A percentile compares a stretch with the other conserved stretches of the same genome.
These are phyloP conservation scores for Cotesia typhae DNA, from an alignment of 1,140 invertebrate species.

Conservation along the genomic window DNA sequence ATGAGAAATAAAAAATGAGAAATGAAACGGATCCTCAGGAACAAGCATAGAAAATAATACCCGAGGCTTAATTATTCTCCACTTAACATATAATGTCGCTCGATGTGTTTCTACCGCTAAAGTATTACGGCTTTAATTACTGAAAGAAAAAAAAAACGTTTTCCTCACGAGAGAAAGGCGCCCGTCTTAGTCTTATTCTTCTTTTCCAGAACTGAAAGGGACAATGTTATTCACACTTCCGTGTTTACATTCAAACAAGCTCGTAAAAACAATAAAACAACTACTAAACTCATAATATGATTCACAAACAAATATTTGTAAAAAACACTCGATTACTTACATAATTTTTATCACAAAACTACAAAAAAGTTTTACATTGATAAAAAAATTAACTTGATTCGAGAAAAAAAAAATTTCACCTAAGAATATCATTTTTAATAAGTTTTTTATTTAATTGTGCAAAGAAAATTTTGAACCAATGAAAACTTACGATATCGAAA, in stretches of 20 bases:
- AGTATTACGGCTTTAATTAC: conserved; percentile 29
- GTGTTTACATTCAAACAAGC: not conserved
- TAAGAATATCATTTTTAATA: too few relatives aligned
- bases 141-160: conserved; percentile 28
- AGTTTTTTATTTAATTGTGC: too few relatives aligned
- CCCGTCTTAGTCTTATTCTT: not conserved
- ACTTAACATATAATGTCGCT: conserved; percentile 40
- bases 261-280: not conserved
- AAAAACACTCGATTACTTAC: too few relatives aligned
- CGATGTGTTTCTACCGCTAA: not conserved
- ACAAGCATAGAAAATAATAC: conserved; percentile 23
- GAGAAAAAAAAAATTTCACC: not conserved
- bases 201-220: conserved; percentile 21
- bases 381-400: too few relatives aligned
- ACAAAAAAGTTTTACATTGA: too few relatives aligned
- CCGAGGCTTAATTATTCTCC: conserved; percentile 33
- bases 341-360: too few relatives aligned
- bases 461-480: too few relatives aligned
- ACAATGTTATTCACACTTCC: conserved; percentile 18
- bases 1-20: conserved; percentile 32
- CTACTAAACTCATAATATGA: not conserved
- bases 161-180: not conserved
- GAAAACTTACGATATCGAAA: too few relatives aligned
- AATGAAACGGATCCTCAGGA: too few relatives aligned
- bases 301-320: too few relatives aligned